Evolutionary conservation across 2,888 invertebrate genomes (phyloP), one percentile per base, ranked within the genome.

Genomic region (Drymonia ruficornis): DNA sequence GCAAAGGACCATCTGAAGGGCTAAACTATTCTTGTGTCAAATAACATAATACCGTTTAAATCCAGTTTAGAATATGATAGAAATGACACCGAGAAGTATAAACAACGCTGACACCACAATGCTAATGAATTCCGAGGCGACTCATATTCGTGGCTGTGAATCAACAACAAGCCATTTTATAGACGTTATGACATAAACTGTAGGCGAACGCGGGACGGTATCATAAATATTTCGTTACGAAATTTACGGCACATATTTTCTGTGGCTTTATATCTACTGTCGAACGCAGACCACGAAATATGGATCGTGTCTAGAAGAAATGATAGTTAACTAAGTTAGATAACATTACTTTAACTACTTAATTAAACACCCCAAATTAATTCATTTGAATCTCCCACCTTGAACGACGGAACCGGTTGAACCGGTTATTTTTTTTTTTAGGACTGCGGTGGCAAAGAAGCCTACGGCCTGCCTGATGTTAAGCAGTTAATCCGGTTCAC

Each of bases 121-220:
- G 19, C 43, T 43, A 43, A 43, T 19, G 43, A 19, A 43, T 43
- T 19, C 40, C 43, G 43, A 43, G 13, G 7, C 43, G 12, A 19
- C 12, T 18, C 43, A 13, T 43, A 13, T 43, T 43, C 43, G 19
- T 9, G 13, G 11, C 9, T 43, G 19, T 43, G 43, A 43, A 43
- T 43, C 19, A 43, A 43, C 43, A 23, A 45, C 28, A 45, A 28
- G 28, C 28, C 45, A 45, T 45, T 45, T 45, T 45, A 45, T 28
- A 28, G 23, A 43, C 43, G 16, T 19, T 28, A 5, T 45, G 45
- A 45, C 45, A 45, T 45, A 12, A 28, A 45, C 28, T 1, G 45
- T 45, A 28, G 45, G 45, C 15, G n/a, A n/a, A n/a, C n/a, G n/a
- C n/a, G 45, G 45, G 15, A n/a, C 43, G 19, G 19, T 19, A 43